Percentiles rank a stretch among this genome's conserved stretches.
Conservation (phyloP, 2,797 vertebrate genomes). For the Bucorvus abyssinicus region DNA sequence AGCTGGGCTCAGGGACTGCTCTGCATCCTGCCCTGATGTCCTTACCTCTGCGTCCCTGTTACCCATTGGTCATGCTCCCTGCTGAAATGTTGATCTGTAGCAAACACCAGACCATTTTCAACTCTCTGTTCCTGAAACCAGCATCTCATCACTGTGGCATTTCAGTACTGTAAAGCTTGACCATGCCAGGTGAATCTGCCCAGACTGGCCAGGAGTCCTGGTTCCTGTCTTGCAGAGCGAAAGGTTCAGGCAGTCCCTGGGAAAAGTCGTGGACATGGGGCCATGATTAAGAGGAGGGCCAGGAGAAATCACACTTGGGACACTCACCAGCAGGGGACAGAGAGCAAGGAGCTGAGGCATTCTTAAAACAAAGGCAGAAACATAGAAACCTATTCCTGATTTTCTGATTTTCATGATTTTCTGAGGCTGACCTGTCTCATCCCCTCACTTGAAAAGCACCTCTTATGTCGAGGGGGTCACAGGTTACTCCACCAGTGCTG, state of each 20-base stretch:
- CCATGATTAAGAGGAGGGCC: not conserved
- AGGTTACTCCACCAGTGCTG: not conserved
- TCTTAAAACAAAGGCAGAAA: not conserved
- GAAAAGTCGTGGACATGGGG: not conserved
- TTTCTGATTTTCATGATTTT: not conserved
- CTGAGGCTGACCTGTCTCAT: not conserved
- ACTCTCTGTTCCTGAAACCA: not conserved
- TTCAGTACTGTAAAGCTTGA: not conserved
- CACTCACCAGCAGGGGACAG: not conserved
- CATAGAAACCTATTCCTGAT: not conserved
- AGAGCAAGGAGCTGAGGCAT: not conserved
- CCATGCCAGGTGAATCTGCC: not conserved
- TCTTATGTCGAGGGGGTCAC: not conserved
- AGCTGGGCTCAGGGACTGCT: not conserved
- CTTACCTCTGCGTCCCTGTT: not conserved
- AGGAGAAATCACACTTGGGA: not conserved
- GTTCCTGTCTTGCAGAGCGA: not conserved
- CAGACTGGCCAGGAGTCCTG: not conserved
- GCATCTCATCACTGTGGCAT: not conserved
- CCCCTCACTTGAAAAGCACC: not conserved
- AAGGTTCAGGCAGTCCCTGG: not conserved
- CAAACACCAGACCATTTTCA: not conserved
- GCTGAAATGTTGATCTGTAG: not conserved
- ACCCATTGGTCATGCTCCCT: not conserved
- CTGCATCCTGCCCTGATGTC: not conserved